Evolutionary conservation across 53 echinoderm and acorn worm genomes (phyloP).

Genomic region (Echinometra lucunter): DNA sequence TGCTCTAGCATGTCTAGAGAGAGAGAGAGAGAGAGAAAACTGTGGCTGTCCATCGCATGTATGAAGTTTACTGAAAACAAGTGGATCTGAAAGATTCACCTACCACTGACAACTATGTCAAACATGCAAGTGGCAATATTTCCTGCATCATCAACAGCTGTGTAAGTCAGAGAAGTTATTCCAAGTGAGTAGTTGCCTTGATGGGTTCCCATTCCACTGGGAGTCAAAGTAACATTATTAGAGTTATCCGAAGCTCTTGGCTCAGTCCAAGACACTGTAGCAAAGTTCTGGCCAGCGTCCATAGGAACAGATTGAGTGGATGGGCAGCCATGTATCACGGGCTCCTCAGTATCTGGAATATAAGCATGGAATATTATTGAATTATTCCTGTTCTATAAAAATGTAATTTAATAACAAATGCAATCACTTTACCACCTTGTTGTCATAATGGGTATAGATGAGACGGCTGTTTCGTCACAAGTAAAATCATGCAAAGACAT

Average conservation of each 20-base stretch:
- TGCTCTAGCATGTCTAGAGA: too few species aligned
- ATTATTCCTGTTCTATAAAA: too few species aligned
- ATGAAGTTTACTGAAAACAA: too few species aligned
- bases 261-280: neutral
- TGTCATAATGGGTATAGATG: too few species aligned
- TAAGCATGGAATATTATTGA: neutral
- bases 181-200: neutral
- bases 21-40: too few species aligned
- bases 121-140: constrained; percentile 34
- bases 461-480: too few species aligned
- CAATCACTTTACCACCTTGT: too few species aligned
- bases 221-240: neutral
- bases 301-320: neutral
- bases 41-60: too few species aligned
- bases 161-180: neutral
- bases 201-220: neutral
- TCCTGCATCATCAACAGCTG: neutral
- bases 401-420: neutral
- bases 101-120: neutral
- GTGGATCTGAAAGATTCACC: neutral
- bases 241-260: neutral
- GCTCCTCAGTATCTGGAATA: neutral
- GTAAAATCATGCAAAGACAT: too few species aligned
- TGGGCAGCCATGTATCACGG: neutral
- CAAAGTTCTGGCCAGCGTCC: neutral